Base-by-base conservation (phyloP, 1,140 invertebrate genomes). In the Venustaconcha ellipsiformis region DNA sequence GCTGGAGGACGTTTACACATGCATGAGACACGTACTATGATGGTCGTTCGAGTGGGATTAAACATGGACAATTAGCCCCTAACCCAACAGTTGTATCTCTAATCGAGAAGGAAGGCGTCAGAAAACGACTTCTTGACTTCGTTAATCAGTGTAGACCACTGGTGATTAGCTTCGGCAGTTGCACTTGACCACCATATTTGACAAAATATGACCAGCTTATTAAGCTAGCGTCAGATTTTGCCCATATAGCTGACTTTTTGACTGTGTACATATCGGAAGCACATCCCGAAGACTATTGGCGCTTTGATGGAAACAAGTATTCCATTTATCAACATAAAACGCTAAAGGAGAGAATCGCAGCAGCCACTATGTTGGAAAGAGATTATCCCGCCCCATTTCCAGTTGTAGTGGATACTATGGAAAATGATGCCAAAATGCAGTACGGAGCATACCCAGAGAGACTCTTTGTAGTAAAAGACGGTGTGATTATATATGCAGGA, bases 381-480 rank as follows among this genome's bases (percentile, higher is more conserved):
- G 62, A 23, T 17, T 62, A 70, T 60, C 66, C 64, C 2, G 57
- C 72, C 14, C 30, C 30, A 14, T 75, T 69, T 23, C 57, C 71
- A 17, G 26, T 83, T 14, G 74, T 83, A 1, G 69, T 82, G 11
- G 82, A 83, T 62, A 67, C 76, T 8, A 80, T 83, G 76, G 69
- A 62, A 18, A 78, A 82, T 48, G 73, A 67, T 14, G 67, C 73
- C 5, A 59, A 23, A 37, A 59, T 20, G 15, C 56, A 63, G n/a
- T 83, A 82, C 66, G 78, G 71, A 12, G 78, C 73, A 3, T 23
- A 69, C n/a, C 76, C 74, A 56, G 82, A 83, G 58, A 70, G 82
- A 37, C 67, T 83, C 57, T 80, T 77, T 72, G 69, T 82, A 17
- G 74, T 83, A 23, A 26, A 68, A 18, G 76, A 84, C 66, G 79